Percentiles rank a stretch among this genome's conserved stretches.
These are phyloP conservation scores for Pseudomyrmex pallidus DNA, from an alignment of 1,140 invertebrate genomes.

Conservation along the genomic window DNA sequence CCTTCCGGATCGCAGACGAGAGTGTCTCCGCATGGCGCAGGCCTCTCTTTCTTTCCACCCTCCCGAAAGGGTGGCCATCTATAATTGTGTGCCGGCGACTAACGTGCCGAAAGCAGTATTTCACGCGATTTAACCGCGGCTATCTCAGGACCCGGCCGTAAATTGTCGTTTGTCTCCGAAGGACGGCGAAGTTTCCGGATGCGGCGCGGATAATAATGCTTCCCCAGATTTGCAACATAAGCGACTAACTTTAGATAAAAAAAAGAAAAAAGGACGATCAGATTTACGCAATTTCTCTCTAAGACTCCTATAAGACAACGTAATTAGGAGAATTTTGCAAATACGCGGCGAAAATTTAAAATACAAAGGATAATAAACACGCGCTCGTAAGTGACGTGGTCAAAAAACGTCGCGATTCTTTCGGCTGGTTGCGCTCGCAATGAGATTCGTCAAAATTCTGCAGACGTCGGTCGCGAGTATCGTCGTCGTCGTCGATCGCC, in stretches of 20 bases:
- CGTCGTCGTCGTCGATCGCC: conserved; percentile 44
- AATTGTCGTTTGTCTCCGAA: conserved; percentile 47
- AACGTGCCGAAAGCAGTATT: conserved; percentile 76
- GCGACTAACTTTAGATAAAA: conserved; percentile 6
- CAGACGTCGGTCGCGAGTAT: conserved; percentile 9
- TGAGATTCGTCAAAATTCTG: conserved; percentile 51
- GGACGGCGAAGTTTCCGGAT: conserved; percentile 44
- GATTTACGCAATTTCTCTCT: conserved; percentile 20
- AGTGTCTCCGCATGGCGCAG: conserved; percentile 11
- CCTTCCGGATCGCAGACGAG: conserved; percentile 65
- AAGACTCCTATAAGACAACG: neutral
- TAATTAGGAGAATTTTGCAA: too few relatives aligned
- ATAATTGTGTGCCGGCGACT: conserved; percentile 75
- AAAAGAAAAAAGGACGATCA: neutral
- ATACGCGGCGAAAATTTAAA: neutral
- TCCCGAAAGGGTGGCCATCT: conserved; percentile 55
- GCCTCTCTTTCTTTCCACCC: conserved; percentile 3
- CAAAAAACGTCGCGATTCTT: neutral
- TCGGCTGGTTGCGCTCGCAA: conserved; percentile 10
- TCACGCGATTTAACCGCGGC: conserved; percentile 75
- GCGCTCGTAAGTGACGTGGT: neutral
- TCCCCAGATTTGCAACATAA: conserved; percentile 46
- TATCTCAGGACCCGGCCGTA: conserved; percentile 55
- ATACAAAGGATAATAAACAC: neutral
- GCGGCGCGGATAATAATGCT: conserved; percentile 44